These are phyloP conservation scores for Dipus sagitta DNA, from an alignment of 2,797 vertebrate species.

Conservation along the genomic window DNA sequence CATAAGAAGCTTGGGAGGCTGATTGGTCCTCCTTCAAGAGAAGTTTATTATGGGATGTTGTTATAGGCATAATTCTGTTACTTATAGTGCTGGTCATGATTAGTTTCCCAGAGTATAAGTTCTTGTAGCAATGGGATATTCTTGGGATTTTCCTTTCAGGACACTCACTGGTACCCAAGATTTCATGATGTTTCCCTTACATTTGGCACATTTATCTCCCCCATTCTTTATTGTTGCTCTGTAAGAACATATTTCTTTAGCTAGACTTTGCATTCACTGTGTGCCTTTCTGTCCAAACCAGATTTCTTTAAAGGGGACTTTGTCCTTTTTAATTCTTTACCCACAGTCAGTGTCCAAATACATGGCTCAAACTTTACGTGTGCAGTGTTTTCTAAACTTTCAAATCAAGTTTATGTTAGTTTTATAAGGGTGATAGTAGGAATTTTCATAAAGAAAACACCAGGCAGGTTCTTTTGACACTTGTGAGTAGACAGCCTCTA, in stretches of 20 bases:
- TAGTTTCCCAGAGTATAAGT: conserved; percentile 1
- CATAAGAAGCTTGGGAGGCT: neutral
- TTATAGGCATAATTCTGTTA: neutral
- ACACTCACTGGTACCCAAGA: neutral
- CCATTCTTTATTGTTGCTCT: neutral
- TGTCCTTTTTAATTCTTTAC: conserved; percentile 5
- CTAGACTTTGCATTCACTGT: conserved; percentile 23
- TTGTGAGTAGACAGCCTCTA: neutral
- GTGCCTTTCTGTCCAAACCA: conserved; percentile 30
- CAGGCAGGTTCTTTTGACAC: neutral
- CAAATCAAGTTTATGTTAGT: neutral
- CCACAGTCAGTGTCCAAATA: conserved; percentile 39
- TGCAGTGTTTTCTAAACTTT: conserved; percentile 20
- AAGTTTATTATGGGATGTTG: neutral
- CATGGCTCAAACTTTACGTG: neutral
- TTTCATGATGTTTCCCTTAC: conserved; percentile 9
- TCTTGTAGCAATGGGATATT: neutral
- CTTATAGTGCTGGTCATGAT: neutral
- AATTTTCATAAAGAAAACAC: conserved; percentile 7
- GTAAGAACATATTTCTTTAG: conserved; percentile 55
- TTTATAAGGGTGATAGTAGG: neutral
- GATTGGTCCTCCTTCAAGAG: neutral
- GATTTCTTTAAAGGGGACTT: conserved; percentile 50
- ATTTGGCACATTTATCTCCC: neutral
- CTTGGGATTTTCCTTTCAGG: neutral